Conservation (phyloP, 2,888 invertebrate species). For the Drosophila gaucha region DNA sequence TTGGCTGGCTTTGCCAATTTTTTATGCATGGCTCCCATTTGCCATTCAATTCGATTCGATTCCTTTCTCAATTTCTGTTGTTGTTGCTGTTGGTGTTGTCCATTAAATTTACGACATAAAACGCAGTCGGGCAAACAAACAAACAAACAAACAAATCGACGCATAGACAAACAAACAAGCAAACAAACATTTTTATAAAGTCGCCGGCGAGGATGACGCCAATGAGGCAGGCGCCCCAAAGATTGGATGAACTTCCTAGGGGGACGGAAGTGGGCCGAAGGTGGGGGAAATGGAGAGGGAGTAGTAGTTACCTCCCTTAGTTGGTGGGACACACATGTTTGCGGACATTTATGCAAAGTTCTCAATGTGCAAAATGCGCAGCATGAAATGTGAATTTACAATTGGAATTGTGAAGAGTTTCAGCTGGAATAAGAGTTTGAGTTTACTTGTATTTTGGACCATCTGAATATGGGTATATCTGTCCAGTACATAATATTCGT, state of each 20-base stretch:
- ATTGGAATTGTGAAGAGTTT: slow-evolving; percentile 22
- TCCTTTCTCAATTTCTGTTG: slow-evolving; percentile 68
- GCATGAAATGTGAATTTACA: slow-evolving; percentile 31
- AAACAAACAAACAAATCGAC: slow-evolving; percentile 69
- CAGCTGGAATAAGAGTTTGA: slow-evolving; percentile 2
- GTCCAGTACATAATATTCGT: too few species aligned
- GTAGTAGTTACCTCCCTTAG: not conserved
- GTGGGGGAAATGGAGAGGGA: too few species aligned
- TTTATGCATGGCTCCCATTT: slow-evolving; percentile 78
- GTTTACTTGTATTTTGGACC: not conserved
- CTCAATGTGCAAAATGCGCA: too few species aligned
- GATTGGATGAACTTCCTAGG: not conserved
- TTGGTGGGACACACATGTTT: slow-evolving; percentile 70
- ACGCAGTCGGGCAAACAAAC: slow-evolving; percentile 74
- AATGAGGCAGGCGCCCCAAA: slow-evolving; percentile 50
- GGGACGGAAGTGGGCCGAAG: too few species aligned
- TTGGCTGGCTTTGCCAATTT: slow-evolving; percentile 77
- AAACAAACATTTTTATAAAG: slow-evolving; percentile 79
- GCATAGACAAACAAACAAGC: slow-evolving; percentile 71
- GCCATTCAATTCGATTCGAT: slow-evolving; percentile 77
- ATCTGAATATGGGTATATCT: too few species aligned
- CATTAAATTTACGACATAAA: slow-evolving; percentile 80
- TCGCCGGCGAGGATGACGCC: slow-evolving; percentile 66
- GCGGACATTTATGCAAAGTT: slow-evolving; percentile 79
- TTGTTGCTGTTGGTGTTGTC: slow-evolving; percentile 53